Evolutionary conservation across 2,797 vertebrate genomes (phyloP).

Genomic region (Lagocephalus sceleratus): DNA sequence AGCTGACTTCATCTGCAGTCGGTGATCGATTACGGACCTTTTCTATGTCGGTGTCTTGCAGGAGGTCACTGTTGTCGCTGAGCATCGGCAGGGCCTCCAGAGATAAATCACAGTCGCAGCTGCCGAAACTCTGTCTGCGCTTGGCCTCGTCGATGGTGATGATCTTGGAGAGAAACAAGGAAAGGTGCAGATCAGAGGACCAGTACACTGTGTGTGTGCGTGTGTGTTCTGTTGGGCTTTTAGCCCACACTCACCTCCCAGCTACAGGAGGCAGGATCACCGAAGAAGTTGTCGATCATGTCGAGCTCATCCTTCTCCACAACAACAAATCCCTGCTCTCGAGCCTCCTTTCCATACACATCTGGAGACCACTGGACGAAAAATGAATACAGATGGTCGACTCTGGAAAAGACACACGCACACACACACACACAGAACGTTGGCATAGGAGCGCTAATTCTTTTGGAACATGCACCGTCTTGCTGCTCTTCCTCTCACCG

Average conservation of each 20-base stretch:
- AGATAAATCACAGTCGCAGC: conserved; percentile 81
- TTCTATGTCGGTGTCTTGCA: conserved; percentile 90
- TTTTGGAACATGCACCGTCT: no score
- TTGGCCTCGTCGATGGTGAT: conserved; percentile 96
- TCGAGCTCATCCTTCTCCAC: conserved; percentile 96
- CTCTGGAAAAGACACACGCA: conserved; percentile 71
- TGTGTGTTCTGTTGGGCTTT: background rate
- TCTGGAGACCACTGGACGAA: conserved; percentile 99
- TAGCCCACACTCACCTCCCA: conserved; percentile 86
- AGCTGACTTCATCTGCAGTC: background rate
- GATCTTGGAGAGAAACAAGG: conserved; percentile 74
- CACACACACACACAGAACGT: background rate
- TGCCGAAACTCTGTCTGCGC: conserved; percentile 89
- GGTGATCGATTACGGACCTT: conserved; percentile 73
- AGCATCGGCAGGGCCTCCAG: conserved; percentile 80
- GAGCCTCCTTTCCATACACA: conserved; percentile 94
- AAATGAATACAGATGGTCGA: conserved; percentile 94
- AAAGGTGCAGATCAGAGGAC: background rate
- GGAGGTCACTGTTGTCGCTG: conserved; percentile 82
- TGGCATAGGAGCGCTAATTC: no score
- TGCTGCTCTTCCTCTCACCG: conserved; percentile 72
- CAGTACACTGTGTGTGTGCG: background rate
- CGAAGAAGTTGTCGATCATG: conserved; percentile 99
- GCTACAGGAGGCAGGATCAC: conserved; percentile 91
- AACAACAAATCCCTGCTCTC: conserved; percentile 95